phyloP scores from a whole-genome alignment of 1,140 invertebrate genomes.

The Mya arenaria region DNA sequence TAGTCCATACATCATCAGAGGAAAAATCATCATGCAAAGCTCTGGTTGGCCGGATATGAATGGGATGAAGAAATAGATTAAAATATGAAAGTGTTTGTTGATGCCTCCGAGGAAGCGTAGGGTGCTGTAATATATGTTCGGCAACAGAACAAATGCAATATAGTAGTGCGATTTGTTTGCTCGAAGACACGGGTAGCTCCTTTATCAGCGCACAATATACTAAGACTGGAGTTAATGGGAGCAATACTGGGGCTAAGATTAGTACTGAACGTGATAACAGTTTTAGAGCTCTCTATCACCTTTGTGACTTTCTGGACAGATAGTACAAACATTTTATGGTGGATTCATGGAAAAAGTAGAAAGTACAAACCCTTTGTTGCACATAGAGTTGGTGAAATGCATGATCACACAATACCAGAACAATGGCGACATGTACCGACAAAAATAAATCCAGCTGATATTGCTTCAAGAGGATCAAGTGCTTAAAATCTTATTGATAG shows the following conservation, averaged over 20 bases:
- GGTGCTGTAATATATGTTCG: not conserved
- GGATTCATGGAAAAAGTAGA: constrained; percentile 40
- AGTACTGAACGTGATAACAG: not conserved
- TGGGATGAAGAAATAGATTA: constrained; percentile 19
- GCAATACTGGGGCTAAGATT: constrained; percentile 26
- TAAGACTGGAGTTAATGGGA: constrained; percentile 22
- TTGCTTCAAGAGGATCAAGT: constrained; percentile 7
- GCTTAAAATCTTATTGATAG: not conserved
- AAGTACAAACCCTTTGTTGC: constrained; percentile 48
- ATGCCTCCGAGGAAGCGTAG: constrained; percentile 22
- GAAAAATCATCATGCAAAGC: constrained; percentile 26
- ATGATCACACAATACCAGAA: not conserved
- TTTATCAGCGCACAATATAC: constrained; percentile 24
- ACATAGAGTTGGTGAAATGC: constrained; percentile 39
- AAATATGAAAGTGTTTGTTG: too few relatives aligned
- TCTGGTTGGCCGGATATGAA: constrained; percentile 16
- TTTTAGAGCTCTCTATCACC: not conserved
- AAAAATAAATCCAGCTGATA: constrained; percentile 46
- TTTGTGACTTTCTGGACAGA: constrained; percentile 44
- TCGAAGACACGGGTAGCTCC: not conserved
- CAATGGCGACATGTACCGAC: constrained; percentile 51
- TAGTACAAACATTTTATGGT: constrained; percentile 52
- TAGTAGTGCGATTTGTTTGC: not conserved
- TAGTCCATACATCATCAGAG: constrained; percentile 9
- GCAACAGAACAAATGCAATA: too few relatives aligned